phyloP scores from a whole-genome alignment of 2,888 invertebrate species.

The Philaethria dido region DNA sequence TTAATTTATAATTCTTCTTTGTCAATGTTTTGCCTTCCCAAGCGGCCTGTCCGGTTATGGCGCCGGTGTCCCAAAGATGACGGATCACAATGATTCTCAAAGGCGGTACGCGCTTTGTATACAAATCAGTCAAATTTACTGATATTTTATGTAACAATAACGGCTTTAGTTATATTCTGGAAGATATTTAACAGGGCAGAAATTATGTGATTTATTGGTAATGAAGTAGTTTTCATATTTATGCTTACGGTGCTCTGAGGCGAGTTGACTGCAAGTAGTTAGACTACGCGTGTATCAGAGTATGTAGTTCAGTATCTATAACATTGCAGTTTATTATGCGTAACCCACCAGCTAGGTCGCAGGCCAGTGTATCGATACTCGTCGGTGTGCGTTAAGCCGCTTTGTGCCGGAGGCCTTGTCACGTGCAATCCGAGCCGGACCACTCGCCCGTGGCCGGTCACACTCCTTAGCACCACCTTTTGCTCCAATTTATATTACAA shows the following conservation, averaged over 20 bases:
- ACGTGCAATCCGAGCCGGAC: constrained; percentile 35
- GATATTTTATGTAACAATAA: not conserved
- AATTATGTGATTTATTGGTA: not conserved
- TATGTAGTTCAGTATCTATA: constrained; percentile 8
- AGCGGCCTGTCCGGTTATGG: constrained; percentile 25
- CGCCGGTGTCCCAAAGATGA: constrained; percentile 19
- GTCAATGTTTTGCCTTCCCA: constrained; percentile 17
- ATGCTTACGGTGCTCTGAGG: not conserved
- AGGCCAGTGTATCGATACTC: constrained; percentile 24
- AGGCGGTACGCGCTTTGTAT: constrained; percentile 3
- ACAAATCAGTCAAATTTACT: constrained; percentile 3
- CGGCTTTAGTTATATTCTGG: not conserved
- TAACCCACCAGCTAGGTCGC: constrained; percentile 20
- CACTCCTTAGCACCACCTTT: constrained; percentile 33
- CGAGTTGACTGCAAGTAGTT: not conserved
- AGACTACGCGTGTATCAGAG: not conserved
- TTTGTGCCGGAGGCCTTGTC: constrained; percentile 36
- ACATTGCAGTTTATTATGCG: constrained; percentile 11
- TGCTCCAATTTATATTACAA: constrained; percentile 32
- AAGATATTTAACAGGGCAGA: not conserved
- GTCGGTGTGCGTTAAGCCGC: constrained; percentile 32
- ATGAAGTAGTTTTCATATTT: too few species aligned
- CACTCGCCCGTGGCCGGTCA: constrained; percentile 38
- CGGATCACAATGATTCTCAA: constrained; percentile 6
- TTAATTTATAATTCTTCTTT: constrained; percentile 20